phyloP scores from a whole-genome alignment of 1,140 invertebrate genomes.

The Akabosia matsudoensis region DNA sequence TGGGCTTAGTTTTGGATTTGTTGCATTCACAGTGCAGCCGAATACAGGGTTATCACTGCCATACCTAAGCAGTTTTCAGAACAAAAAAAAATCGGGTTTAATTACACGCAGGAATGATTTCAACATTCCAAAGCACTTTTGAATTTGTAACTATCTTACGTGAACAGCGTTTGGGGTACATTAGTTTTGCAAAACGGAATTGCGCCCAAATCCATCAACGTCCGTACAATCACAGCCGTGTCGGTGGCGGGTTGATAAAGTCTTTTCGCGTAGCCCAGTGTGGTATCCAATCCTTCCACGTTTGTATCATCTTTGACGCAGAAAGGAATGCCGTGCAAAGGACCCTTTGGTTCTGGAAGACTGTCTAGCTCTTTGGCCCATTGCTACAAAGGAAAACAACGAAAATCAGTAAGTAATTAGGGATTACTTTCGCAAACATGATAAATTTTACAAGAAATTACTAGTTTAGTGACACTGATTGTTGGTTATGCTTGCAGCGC shows the following conservation, averaged over 20 bases:
- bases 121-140: background rate
- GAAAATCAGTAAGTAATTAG: too few species aligned
- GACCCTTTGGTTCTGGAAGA: slow-evolving; percentile 33
- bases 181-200: slow-evolving; percentile 56
- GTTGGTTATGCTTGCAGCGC: too few species aligned
- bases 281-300: slow-evolving; percentile 54
- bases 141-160: slow-evolving; percentile 34
- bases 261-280: slow-evolving; percentile 52
- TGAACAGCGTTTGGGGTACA: slow-evolving; percentile 50
- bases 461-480: too few species aligned
- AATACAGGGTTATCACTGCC: slow-evolving; percentile 44
- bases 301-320: slow-evolving; percentile 51
- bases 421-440: too few species aligned
- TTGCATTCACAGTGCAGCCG: slow-evolving; percentile 38
- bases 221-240: slow-evolving; percentile 50
- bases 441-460: too few species aligned
- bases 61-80: slow-evolving; percentile 19
- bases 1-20: slow-evolving; percentile 41
- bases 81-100: background rate
- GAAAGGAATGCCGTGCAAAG: slow-evolving; percentile 51
- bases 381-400: slow-evolving; percentile 29
- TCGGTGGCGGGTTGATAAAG: slow-evolving; percentile 49
- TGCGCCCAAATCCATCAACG: slow-evolving; percentile 49
- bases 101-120: background rate
- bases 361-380: slow-evolving; percentile 35